Evolutionary conservation across 2,888 invertebrate species (phyloP).

Genomic region (Taphrorychus bicolor): DNA sequence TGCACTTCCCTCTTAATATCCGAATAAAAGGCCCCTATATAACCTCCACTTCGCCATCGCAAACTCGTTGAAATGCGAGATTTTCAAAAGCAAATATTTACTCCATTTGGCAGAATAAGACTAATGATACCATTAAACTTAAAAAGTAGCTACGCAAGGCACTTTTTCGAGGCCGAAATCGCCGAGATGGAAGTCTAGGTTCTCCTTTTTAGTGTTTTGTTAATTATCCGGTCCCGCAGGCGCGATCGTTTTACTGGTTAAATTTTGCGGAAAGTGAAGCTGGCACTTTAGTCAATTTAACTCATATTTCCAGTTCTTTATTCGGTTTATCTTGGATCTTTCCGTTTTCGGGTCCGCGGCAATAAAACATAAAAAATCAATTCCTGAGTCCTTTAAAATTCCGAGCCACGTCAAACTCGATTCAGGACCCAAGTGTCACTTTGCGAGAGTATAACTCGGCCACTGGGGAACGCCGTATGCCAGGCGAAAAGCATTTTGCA

Average conservation of each 20-base stretch:
- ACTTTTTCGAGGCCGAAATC: conserved; percentile 10
- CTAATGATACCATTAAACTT: conserved; percentile 39
- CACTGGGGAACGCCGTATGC: conserved; percentile 20
- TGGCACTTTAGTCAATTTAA: not conserved
- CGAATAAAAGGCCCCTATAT: too few species aligned
- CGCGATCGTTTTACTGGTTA: not conserved
- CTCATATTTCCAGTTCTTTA: not conserved
- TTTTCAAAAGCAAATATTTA: conserved; percentile 35
- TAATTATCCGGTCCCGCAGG: not conserved
- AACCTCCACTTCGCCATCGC: too few species aligned
- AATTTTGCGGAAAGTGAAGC: not conserved
- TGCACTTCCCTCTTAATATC: too few species aligned
- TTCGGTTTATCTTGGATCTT: not conserved
- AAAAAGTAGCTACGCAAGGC: conserved; percentile 34
- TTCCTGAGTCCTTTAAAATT: conserved; percentile 23
- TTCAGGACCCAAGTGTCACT: conserved; percentile 30
- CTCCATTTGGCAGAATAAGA: conserved; percentile 33
- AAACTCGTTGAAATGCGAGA: conserved; percentile 33
- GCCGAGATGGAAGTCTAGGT: not conserved
- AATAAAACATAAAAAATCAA: conserved; percentile 13
- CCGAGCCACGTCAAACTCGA: conserved; percentile 23
- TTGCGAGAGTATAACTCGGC: conserved; percentile 21
- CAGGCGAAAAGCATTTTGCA: conserved; percentile 24
- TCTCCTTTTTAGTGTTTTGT: not conserved
- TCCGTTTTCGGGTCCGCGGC: not conserved